Base-by-base conservation (phyloP, 2,113 vertebrate species). In the Thinocorus orbignyianus region DNA sequence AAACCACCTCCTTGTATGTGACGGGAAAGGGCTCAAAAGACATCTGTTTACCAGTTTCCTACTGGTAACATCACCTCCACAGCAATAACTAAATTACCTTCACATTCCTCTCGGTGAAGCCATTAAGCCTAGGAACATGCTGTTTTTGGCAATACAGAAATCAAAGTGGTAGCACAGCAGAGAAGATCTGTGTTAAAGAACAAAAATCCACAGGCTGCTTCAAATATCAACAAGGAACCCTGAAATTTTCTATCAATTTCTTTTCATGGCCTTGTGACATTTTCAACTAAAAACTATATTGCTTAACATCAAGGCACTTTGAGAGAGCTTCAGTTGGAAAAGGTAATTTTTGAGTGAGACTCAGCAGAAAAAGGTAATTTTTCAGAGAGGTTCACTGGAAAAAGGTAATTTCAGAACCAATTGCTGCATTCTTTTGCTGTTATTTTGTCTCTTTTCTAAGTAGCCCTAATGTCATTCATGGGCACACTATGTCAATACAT, bases 261-360 rank as follows among this genome's bases (percentile, higher is more conserved):
- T 98, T 98, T 98, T 98, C 97, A 96, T 97, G 98, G 98, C 98
- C 98, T 98, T 98, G 95, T 98, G 98, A 98, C 98, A 98, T 98
- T 98, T 98, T 98, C 98, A 98, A 98, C 98, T 98, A 98, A 98
- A 98, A 98, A 98, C 98, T 97, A 98, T 98, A 98, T 98, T 99
- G 98, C 98, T 98, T 98, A 98, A 98, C 98, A 98, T 98, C 98
- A 98, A 98, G 98, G 98, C 98, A 98, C 98, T 98, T 98, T 98
- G 98, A 98, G 97, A 98, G 94, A 97, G 97, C 98, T 98, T 97
- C 97, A 94, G 97, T 98, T 97, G 98, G 98, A 98, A 98, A 98
- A 98, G 98, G 98, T 98, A 98, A 98, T 98, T 98, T 98, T 98
- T 98, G 98, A 98, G 97, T 97, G 97, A 98, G 98, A 98, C 96